Evolutionary conservation across 2,888 invertebrate species (phyloP).

Genomic region (Stegana nigrithorax): DNA sequence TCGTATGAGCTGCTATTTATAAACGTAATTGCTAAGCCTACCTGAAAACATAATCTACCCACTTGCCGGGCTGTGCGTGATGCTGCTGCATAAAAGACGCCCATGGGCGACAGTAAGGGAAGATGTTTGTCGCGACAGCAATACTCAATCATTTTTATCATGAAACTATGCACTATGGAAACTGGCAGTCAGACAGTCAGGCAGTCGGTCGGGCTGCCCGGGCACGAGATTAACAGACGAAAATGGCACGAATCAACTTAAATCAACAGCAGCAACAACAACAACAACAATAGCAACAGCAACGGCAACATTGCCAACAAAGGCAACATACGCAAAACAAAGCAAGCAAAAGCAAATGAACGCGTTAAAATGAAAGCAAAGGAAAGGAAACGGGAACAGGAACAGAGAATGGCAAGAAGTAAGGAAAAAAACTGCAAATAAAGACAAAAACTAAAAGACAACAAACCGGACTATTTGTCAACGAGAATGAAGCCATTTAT

Average conservation of each 20-base stretch:
- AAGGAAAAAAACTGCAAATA: not conserved
- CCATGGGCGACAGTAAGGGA: not conserved
- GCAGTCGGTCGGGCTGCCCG: too few relatives aligned
- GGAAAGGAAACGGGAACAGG: not conserved
- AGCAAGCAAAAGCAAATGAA: not conserved
- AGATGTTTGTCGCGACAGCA: slow-evolving; percentile 26
- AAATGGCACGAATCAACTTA: slow-evolving; percentile 27
- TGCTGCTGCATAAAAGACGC: not conserved
- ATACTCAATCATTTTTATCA: slow-evolving; percentile 62
- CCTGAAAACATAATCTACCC: slow-evolving; percentile 63
- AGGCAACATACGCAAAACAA: slow-evolving; percentile 8
- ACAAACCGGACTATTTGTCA: slow-evolving; percentile 63
- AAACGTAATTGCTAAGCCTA: slow-evolving; percentile 61
- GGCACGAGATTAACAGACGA: too few relatives aligned
- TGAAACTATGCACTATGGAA: too few relatives aligned
- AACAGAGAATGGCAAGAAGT: slow-evolving; percentile 5
- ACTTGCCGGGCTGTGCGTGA: slow-evolving; percentile 36
- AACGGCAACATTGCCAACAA: too few relatives aligned
- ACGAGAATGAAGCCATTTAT: slow-evolving; percentile 66
- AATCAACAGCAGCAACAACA: slow-evolving; percentile 24
- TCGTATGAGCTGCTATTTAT: slow-evolving; percentile 47
- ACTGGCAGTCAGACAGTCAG: too few relatives aligned
- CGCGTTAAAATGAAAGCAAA: not conserved
- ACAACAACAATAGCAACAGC: slow-evolving; percentile 5
- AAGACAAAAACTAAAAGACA: slow-evolving; percentile 52